phyloP scores from a whole-genome alignment of 2,113 vertebrate species.

The Epinephelus moara region DNA sequence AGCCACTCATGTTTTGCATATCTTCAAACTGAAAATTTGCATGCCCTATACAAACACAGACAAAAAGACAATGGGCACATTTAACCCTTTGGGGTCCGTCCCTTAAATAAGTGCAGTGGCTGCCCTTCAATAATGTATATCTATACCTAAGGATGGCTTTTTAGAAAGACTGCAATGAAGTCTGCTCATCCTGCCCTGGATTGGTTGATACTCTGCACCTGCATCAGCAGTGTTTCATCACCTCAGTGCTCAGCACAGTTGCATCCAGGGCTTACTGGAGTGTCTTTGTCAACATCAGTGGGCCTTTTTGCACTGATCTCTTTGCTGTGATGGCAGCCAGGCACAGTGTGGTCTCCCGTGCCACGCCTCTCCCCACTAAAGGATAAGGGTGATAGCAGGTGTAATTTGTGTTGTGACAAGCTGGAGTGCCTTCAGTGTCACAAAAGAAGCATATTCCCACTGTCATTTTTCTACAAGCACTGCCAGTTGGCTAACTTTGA shows the following conservation, averaged over 20 bases:
- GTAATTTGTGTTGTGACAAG: not conserved
- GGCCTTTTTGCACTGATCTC: constrained; percentile 14
- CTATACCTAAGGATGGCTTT: constrained; percentile 12
- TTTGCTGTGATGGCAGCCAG: constrained; percentile 36
- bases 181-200: constrained; percentile 6
- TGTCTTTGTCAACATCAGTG: constrained; percentile 24
- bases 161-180: constrained; percentile 30
- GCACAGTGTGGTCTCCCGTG: not conserved
- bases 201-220: constrained; percentile 31
- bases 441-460: not conserved
- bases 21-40: constrained; percentile 24
- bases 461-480: not conserved
- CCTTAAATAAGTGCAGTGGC: constrained; percentile 15
- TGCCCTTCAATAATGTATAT: not conserved
- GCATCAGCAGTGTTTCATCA: constrained; percentile 54
- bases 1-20: constrained; percentile 28
- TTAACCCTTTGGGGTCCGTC: constrained; percentile 19
- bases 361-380: constrained; percentile 9
- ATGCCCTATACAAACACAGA: constrained; percentile 21
- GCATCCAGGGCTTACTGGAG: constrained; percentile 5
- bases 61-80: constrained; percentile 37
- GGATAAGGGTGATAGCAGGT: not conserved
- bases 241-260: constrained; percentile 31
- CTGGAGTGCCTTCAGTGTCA: not conserved
- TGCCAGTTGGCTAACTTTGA: not conserved